Base-by-base conservation (phyloP, 2,888 invertebrate species). In the Zygothrica quintamaculata region DNA sequence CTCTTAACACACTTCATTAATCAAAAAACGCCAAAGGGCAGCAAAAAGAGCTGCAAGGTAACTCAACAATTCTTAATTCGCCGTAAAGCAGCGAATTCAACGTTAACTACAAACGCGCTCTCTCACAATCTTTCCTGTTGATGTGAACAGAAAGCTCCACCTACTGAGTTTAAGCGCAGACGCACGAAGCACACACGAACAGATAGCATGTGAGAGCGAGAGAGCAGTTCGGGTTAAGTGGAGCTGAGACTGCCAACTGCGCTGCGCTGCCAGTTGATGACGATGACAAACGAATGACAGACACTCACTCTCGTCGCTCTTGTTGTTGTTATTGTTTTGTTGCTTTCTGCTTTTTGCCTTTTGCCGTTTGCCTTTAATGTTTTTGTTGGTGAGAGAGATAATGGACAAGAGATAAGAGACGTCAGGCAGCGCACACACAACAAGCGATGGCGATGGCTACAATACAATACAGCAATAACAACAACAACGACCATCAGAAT, bases 1-100 rank as follows among this genome's bases (percentile, higher is more conserved):
- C 89, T 89, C 90, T 89, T 89, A 89, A 89, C 90, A 89, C 89
- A 89, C 84, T 89, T 89, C 89, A 89, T 89, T 89, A 89, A 82
- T 82, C 82, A 87, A 81, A 66, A 47, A 60, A 39, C 76, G 68
- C 73, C 62, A 65, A 59, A 56, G 57, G 59, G 40, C 59, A 64
- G 61, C 62, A 69, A 75, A 73, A 46, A 66, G 31, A 46, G 61
- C 56, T 59, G 60, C 53, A 44, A 56, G 47, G 26, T 47, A 36
- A 42, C 25, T 7, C 16, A 60, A 34, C 40, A 59, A 36, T 13
- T 39, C 31, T 15, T 1, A 62, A 69, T 74, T 71, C 58, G 71
- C 71, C 70, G 64, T 37, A 26, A 3, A 11, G 22, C 15, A 39
- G 68, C 62, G 66, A 76, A 72, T 58, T 62, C n/a, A 43, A 33